These are phyloP conservation scores for Elaphurus davidianus DNA, from an alignment of 2,113 vertebrate genomes.

Conservation along the genomic window DNA sequence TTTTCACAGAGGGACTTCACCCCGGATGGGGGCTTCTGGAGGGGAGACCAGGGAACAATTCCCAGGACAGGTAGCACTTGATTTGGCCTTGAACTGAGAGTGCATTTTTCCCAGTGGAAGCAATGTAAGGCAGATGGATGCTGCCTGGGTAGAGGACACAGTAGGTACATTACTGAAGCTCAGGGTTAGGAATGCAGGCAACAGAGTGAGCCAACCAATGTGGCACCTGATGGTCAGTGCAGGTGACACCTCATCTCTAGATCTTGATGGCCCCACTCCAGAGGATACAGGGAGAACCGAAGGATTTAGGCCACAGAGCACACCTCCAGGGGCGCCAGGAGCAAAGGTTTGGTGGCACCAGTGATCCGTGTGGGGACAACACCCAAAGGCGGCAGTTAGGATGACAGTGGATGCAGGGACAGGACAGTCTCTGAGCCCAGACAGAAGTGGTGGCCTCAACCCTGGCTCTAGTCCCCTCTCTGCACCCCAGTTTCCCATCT, in stretches of 20 bases:
- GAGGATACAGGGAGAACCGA: not conserved
- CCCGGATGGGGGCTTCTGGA: not conserved
- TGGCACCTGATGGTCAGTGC: not conserved
- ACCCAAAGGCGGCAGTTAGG: not conserved
- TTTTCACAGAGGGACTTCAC: not conserved
- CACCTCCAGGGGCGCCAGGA: not conserved
- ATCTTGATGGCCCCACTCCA: not conserved
- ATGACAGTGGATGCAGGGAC: rapidly evolving
- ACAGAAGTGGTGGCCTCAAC: not conserved
- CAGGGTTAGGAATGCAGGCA: rapidly evolving
- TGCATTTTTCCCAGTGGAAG: not conserved
- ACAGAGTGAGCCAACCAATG: rapidly evolving
- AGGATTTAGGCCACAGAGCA: not conserved
- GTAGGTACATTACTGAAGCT: not conserved
- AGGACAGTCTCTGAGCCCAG: not conserved
- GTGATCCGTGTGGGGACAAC: rapidly evolving
- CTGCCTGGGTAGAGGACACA: not conserved
- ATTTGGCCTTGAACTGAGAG: not conserved
- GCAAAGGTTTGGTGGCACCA: not conserved
- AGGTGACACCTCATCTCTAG: no score
- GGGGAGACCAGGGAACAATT: not conserved
- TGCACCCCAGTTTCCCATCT: not conserved
- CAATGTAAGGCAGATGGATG: rapidly evolving
- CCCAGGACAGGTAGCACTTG: not conserved
- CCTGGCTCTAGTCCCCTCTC: not conserved